Percentiles rank a stretch among this genome's conserved stretches.
Evolutionary conservation across 2,797 vertebrate genomes (phyloP).

Genomic region (Percopsis omiscomaycus): DNA sequence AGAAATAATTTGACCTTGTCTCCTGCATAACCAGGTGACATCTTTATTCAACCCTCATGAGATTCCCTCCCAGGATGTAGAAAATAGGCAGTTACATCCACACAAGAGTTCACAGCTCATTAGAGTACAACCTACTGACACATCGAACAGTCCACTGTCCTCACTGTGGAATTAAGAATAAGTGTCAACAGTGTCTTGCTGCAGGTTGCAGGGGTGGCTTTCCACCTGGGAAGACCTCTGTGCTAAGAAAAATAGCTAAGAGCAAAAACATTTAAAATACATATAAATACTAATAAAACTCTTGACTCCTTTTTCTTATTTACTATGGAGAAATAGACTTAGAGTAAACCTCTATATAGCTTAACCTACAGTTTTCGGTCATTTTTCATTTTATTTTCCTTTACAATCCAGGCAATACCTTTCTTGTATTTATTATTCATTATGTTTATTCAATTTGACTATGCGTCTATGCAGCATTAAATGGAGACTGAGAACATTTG

Average conservation of each 20-base stretch:
- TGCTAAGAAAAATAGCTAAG: slow-evolving; percentile 7
- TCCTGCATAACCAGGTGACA: slow-evolving; percentile 37
- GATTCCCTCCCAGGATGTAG: slow-evolving; percentile 25
- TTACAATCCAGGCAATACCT: neutral
- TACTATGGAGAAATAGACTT: slow-evolving; percentile 13
- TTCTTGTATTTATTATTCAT: slow-evolving; percentile 25
- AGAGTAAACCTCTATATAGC: slow-evolving; percentile 30
- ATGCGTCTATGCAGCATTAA: slow-evolving; percentile 17
- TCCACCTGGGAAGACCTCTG: neutral
- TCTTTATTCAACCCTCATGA: slow-evolving; percentile 3
- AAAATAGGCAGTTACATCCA: slow-evolving; percentile 34
- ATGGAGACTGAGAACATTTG: slow-evolving; percentile 13
- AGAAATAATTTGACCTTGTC: slow-evolving; percentile 50
- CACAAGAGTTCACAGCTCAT: slow-evolving; percentile 14
- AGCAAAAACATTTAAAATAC: neutral
- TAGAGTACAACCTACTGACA: slow-evolving; percentile 10
- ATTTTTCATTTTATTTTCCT: slow-evolving; percentile 21
- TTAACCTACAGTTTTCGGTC: slow-evolving; percentile 33
- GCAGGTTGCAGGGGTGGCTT: neutral
- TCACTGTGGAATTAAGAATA: slow-evolving; percentile 3
- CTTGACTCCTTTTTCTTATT: slow-evolving; percentile 8
- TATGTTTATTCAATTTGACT: neutral
- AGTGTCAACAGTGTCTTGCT: slow-evolving; percentile 1
- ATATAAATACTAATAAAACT: slow-evolving; percentile 5
- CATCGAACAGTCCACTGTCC: slow-evolving; percentile 3